Conservation (phyloP, 2,113 vertebrate species). For the Plotosus lineatus region DNA sequence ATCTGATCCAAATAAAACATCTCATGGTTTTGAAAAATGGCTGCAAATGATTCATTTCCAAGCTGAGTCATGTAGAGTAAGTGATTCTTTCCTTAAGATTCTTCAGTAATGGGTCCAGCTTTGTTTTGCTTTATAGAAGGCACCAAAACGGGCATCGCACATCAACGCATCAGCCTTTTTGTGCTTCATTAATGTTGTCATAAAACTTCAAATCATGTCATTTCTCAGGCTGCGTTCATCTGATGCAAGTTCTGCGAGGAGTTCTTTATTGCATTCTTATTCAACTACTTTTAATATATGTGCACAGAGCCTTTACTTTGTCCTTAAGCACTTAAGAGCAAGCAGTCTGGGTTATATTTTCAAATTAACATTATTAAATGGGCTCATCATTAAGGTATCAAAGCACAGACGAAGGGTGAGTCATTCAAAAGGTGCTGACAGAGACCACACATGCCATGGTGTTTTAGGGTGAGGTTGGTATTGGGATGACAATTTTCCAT, state of each 20-base stretch:
- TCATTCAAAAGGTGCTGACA: not conserved
- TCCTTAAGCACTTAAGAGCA: not conserved
- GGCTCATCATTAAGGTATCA: not conserved
- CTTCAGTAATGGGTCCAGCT: not conserved
- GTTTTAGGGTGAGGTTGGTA: not conserved
- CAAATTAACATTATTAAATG: not conserved
- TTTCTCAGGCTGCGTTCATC: not conserved
- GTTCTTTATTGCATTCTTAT: not conserved
- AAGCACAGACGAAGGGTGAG: not conserved
- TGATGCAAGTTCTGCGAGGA: not conserved
- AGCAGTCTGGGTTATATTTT: not conserved
- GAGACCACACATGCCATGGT: not conserved
- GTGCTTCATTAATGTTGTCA: too few species aligned
- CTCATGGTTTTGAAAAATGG: not conserved
- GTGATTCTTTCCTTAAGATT: not conserved
- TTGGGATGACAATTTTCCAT: too few species aligned
- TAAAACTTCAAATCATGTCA: not conserved
- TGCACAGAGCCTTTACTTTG: not conserved
- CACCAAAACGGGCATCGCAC: not conserved
- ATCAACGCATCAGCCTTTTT: not conserved
- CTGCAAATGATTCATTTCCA: not conserved
- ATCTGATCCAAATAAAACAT: constrained; percentile 7
- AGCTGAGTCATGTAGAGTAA: not conserved
- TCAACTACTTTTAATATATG: not conserved
- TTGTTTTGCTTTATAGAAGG: not conserved